Conservation (phyloP, 2,888 invertebrate species). For the Maniola hyperantus region DNA sequence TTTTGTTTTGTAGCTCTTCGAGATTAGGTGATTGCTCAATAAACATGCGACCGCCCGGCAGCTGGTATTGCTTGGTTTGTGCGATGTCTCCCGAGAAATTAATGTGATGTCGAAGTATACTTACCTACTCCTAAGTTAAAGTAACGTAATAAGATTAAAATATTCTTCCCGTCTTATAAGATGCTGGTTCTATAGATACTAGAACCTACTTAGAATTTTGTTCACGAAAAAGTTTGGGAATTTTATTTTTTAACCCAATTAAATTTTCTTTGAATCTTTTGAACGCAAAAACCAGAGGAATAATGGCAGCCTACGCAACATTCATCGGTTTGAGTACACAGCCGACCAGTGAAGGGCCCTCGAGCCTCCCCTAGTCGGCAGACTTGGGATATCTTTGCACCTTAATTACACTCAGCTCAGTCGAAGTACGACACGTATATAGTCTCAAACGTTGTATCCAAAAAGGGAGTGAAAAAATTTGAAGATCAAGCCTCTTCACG, state of each 20-base stretch:
- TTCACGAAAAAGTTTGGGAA: conserved; percentile 12
- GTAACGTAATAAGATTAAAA: background rate
- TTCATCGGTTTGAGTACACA: conserved; percentile 73
- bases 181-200: conserved; percentile 33
- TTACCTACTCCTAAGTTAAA: background rate
- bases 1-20: conserved; percentile 81
- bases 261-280: conserved; percentile 73
- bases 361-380: conserved; percentile 62
- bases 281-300: conserved; percentile 64
- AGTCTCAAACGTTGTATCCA: conserved; percentile 57
- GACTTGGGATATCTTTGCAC: conserved; percentile 81
- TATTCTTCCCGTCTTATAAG: background rate
- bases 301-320: conserved; percentile 71
- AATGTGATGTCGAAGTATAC: conserved; percentile 64
- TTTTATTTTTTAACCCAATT: conserved; percentile 55
- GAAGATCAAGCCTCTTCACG: conserved; percentile 58
- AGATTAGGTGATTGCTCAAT: conserved; percentile 80
- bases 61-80: conserved; percentile 74
- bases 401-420: conserved; percentile 75
- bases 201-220: background rate
- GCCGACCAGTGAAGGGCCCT: conserved; percentile 71
- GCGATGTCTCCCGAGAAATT: conserved; percentile 79
- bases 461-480: conserved; percentile 60
- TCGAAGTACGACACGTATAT: conserved; percentile 74
- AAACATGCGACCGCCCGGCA: conserved; percentile 75